Percentiles rank a stretch among this genome's conserved stretches.
Evolutionary conservation across 92 coral and sea anemone genomes (phyloP).

Genomic region (Desmophyllum pertusum): DNA sequence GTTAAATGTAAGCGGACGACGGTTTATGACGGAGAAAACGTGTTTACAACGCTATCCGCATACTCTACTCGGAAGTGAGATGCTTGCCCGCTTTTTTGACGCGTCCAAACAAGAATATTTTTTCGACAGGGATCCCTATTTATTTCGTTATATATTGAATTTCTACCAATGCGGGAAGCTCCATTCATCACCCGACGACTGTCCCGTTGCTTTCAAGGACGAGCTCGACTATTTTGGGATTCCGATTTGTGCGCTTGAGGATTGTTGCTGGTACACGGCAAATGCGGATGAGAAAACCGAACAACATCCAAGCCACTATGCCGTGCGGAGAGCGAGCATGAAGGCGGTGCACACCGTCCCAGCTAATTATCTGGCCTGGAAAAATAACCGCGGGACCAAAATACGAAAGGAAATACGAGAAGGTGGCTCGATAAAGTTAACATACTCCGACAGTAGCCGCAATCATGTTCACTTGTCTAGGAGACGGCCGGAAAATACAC

Average conservation of each 20-base stretch:
- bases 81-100: slow-evolving; percentile 70
- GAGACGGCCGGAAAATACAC: not conserved
- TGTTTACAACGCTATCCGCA: slow-evolving; percentile 71
- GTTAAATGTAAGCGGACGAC: slow-evolving; percentile 89
- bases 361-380: slow-evolving; percentile 16
- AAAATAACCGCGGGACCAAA: not conserved
- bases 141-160: slow-evolving; percentile 90
- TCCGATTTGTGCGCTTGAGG: slow-evolving; percentile 68
- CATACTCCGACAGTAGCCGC: not conserved
- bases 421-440: not conserved
- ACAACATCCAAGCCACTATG: slow-evolving; percentile 34
- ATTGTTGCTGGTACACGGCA: slow-evolving; percentile 69
- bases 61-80: slow-evolving; percentile 82
- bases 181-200: slow-evolving; percentile 79
- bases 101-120: slow-evolving; percentile 76
- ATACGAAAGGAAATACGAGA: not conserved
- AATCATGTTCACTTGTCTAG: slow-evolving; percentile 1
- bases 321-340: slow-evolving; percentile 31
- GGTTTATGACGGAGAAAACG: slow-evolving; percentile 59
- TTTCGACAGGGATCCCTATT: slow-evolving; percentile 87
- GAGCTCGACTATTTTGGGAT: slow-evolving; percentile 93
- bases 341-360: slow-evolving; percentile 34
- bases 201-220: slow-evolving; percentile 82
- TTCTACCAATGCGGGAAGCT: slow-evolving; percentile 80
- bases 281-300: slow-evolving; percentile 42